Percentiles rank a stretch among this genome's conserved stretches.
Conservation (phyloP, 2,797 vertebrate genomes). For the Myripristis murdjan region DNA sequence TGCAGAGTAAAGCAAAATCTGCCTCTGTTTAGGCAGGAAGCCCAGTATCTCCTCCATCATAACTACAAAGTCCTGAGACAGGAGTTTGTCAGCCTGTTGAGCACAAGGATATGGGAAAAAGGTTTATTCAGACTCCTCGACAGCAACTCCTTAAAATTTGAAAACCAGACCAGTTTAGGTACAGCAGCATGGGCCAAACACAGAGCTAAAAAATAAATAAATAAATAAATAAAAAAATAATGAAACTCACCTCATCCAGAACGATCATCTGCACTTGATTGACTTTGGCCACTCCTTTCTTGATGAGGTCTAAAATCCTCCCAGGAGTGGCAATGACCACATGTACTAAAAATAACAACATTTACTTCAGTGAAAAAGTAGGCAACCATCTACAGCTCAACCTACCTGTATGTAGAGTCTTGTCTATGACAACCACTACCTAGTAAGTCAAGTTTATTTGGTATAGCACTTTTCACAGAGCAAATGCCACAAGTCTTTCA, state of each 20-base stretch:
- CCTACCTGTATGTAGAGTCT: too few relatives aligned
- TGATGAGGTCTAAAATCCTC: slow-evolving; percentile 88
- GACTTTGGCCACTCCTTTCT: slow-evolving; percentile 89
- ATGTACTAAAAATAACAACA: slow-evolving; percentile 76
- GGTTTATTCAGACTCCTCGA: neutral
- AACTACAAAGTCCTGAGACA: slow-evolving; percentile 90
- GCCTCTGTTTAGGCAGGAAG: slow-evolving; percentile 87
- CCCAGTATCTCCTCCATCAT: slow-evolving; percentile 90
- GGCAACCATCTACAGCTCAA: too few relatives aligned
- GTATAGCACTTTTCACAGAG: too few relatives aligned
- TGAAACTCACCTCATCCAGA: slow-evolving; percentile 87
- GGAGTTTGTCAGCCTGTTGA: slow-evolving; percentile 87
- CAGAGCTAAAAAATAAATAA: neutral
- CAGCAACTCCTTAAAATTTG: neutral
- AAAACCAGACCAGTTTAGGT: neutral
- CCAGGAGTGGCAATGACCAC: slow-evolving; percentile 90
- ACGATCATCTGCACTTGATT: slow-evolving; percentile 88
- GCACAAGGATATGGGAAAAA: neutral
- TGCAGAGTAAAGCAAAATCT: slow-evolving; percentile 90
- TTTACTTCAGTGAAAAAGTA: too few relatives aligned
- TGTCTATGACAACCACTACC: too few relatives aligned
- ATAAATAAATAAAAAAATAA: neutral
- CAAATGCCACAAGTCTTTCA: too few relatives aligned
- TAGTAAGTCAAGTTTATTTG: too few relatives aligned
- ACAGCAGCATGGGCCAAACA: neutral